These are phyloP conservation scores for Protodeltote pygarga DNA, from an alignment of 2,888 invertebrate species.

Conservation along the genomic window DNA sequence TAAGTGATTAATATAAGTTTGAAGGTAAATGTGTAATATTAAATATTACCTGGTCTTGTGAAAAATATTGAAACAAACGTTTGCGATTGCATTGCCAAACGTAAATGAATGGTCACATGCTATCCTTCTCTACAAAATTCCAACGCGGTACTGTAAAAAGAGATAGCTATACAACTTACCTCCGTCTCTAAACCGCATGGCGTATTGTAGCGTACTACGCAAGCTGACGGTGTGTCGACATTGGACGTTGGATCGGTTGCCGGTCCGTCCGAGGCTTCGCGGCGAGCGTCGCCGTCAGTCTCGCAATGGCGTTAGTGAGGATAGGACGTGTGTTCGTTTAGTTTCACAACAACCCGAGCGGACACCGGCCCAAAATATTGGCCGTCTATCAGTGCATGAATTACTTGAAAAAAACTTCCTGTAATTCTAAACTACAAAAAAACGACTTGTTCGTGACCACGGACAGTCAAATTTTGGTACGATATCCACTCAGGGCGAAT, in stretches of 20 bases:
- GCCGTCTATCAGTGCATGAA: constrained; percentile 83
- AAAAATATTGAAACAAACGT: constrained; percentile 74
- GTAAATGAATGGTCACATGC: constrained; percentile 81
- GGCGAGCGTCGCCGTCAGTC: constrained; percentile 75
- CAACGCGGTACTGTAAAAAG: constrained; percentile 57
- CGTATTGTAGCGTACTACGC: constrained; percentile 84
- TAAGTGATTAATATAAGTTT: constrained; percentile 20
- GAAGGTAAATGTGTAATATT: constrained; percentile 47
- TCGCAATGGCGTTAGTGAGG: constrained; percentile 85
- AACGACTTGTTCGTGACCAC: constrained; percentile 76
- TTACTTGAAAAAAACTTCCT: constrained; percentile 79
- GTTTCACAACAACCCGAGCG: constrained; percentile 83
- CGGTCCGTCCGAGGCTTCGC: constrained; percentile 80
- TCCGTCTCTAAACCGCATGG: constrained; percentile 69
- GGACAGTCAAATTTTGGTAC: constrained; percentile 87
- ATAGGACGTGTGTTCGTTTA: constrained; percentile 83
- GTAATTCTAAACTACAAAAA: constrained; percentile 76
- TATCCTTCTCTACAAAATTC: constrained; percentile 58
- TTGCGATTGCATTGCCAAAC: constrained; percentile 79
- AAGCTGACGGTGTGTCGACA: constrained; percentile 86
- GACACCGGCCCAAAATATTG: constrained; percentile 88
- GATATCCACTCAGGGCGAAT: constrained; percentile 86
- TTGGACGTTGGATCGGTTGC: constrained; percentile 85
- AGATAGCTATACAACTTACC: constrained; percentile 57
- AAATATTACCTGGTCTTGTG: constrained; percentile 56